Percentiles rank a stretch among this genome's conserved stretches.
phyloP scores from a whole-genome alignment of 2,113 vertebrate species.

The Menidia beryllina region DNA sequence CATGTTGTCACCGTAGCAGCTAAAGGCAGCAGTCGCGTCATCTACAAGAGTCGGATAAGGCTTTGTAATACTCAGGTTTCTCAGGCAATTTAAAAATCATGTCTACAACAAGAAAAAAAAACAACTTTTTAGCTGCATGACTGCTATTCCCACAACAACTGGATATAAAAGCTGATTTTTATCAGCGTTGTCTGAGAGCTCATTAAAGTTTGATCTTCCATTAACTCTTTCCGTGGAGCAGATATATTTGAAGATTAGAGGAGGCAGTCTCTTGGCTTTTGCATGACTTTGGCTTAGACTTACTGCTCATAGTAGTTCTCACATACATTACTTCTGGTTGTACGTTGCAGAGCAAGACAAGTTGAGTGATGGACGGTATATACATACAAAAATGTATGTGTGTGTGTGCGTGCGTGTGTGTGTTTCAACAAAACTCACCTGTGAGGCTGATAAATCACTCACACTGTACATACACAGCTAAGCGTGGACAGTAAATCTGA shows the following conservation, averaged over 20 bases:
- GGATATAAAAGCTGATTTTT: constrained; percentile 42
- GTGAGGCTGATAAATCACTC: constrained; percentile 77
- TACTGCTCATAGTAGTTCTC: constrained; percentile 22
- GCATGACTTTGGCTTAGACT: constrained; percentile 28
- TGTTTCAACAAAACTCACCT: constrained; percentile 77
- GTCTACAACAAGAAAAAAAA: constrained; percentile 17
- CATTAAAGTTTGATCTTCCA: constrained; percentile 45
- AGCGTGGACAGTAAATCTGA: constrained; percentile 80
- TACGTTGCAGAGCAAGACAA: constrained; percentile 48
- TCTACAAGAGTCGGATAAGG: constrained; percentile 44
- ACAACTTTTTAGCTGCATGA: constrained; percentile 38
- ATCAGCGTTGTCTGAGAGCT: constrained; percentile 42
- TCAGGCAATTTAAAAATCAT: constrained; percentile 40
- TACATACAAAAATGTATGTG: constrained; percentile 23
- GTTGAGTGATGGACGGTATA: constrained; percentile 61
- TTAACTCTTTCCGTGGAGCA: constrained; percentile 19
- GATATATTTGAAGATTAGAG: constrained; percentile 48
- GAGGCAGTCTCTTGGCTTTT: constrained; percentile 21
- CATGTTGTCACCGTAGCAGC: constrained; percentile 45
- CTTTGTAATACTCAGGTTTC: constrained; percentile 51
- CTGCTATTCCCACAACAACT: constrained; percentile 29
- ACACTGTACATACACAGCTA: constrained; percentile 55
- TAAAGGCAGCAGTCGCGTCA: constrained; percentile 43
- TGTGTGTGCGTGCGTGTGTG: background rate
- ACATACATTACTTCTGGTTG: constrained; percentile 50